Conservation (phyloP, 2,888 invertebrate genomes). For the Ornithoptera alexandrae region DNA sequence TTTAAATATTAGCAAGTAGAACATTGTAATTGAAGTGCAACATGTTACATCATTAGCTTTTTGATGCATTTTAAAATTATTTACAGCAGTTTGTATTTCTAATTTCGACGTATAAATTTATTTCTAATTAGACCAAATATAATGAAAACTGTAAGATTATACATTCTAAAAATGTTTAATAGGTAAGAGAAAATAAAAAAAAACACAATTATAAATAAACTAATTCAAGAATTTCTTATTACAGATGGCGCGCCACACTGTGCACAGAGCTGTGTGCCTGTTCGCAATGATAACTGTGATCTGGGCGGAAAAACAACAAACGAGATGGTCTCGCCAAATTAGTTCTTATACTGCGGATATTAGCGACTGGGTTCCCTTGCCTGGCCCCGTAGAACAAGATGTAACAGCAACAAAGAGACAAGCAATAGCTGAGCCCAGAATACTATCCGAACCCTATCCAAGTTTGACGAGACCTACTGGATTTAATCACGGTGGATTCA, state of each 20-base stretch:
- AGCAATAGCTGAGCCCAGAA: slow-evolving; percentile 71
- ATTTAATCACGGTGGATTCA: slow-evolving; percentile 52
- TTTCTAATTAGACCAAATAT: neutral
- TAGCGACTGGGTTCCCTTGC: slow-evolving; percentile 70
- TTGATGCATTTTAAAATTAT: too few species aligned
- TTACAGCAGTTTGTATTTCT: too few species aligned
- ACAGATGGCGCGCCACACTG: slow-evolving; percentile 65
- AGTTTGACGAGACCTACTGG: slow-evolving; percentile 46
- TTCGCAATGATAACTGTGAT: slow-evolving; percentile 49
- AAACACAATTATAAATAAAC: neutral
- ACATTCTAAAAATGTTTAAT: too few species aligned
- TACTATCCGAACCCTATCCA: slow-evolving; percentile 67
- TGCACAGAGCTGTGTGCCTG: slow-evolving; percentile 52
- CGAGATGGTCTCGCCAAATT: slow-evolving; percentile 75
- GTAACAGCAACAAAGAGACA: slow-evolving; percentile 62
- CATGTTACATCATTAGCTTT: too few species aligned
- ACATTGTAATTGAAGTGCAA: too few species aligned
- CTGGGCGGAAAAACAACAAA: slow-evolving; percentile 52
- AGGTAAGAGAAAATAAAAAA: too few species aligned
- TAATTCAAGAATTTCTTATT: slow-evolving; percentile 37
- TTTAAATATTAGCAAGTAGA: too few species aligned
- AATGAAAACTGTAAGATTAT: too few species aligned
- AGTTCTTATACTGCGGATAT: slow-evolving; percentile 72
- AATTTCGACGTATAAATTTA: neutral
- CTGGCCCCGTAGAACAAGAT: slow-evolving; percentile 58